These are phyloP conservation scores for Lampropteryx suffumata DNA, from an alignment of 2,888 invertebrate species.

Conservation along the genomic window DNA sequence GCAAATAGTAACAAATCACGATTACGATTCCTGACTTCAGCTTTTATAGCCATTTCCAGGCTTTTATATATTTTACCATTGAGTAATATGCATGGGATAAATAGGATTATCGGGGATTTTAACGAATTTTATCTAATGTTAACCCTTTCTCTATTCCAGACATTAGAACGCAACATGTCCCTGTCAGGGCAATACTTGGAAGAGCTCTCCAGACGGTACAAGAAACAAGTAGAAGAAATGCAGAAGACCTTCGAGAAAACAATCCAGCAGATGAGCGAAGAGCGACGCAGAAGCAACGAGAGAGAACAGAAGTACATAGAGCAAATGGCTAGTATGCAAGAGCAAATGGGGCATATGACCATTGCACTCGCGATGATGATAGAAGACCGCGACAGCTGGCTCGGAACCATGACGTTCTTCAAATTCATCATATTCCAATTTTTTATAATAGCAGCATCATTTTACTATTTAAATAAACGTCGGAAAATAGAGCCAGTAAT, in stretches of 20 bases:
- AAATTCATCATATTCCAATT: constrained; percentile 79
- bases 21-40: no score
- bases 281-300: constrained; percentile 86
- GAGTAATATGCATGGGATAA: no score
- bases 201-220: constrained; percentile 96
- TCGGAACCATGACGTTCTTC: constrained; percentile 81
- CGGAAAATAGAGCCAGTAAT: constrained; percentile 60
- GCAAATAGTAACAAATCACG: no score
- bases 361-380: constrained; percentile 83
- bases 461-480: constrained; percentile 78
- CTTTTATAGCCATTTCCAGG: no score
- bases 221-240: constrained; percentile 98
- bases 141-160: constrained; percentile 77
- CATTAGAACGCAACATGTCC: constrained; percentile 98
- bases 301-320: constrained; percentile 91
- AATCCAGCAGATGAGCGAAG: constrained; percentile 87
- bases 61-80: no score
- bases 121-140: neutral
- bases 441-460: constrained; percentile 70
- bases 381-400: constrained; percentile 85
- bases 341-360: constrained; percentile 85
- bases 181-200: constrained; percentile 98
- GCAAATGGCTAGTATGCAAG: constrained; percentile 86
- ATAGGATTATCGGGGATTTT: no score
- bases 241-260: constrained; percentile 92